These are phyloP conservation scores for Lates japonicus DNA, from an alignment of 2,797 vertebrate species.

Conservation along the genomic window DNA sequence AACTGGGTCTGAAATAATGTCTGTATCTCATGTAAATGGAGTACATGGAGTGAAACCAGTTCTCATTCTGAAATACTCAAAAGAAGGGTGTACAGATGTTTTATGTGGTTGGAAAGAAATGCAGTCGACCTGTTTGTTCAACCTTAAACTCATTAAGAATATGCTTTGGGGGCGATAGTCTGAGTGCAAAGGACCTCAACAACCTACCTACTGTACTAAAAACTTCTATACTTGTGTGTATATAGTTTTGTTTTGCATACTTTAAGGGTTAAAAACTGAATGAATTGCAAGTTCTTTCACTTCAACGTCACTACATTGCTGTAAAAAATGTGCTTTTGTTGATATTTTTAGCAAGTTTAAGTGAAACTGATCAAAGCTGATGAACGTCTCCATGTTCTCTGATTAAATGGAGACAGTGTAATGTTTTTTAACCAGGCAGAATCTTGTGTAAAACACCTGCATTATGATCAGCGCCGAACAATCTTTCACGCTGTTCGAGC, in stretches of 20 bases:
- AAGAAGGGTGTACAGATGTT: neutral
- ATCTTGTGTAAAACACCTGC: constrained; percentile 10
- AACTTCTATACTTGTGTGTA: no score
- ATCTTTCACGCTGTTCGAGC: constrained; percentile 1
- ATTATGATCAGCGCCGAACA: neutral
- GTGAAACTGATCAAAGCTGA: neutral
- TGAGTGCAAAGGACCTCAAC: no score
- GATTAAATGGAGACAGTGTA: neutral
- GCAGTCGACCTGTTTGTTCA: neutral
- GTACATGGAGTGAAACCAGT: neutral
- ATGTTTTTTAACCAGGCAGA: neutral
- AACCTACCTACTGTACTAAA: no score
- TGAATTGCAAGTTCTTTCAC: no score
- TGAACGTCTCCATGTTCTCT: neutral
- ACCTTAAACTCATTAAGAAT: no score
- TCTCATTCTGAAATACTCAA: neutral
- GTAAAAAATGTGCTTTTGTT: neutral
- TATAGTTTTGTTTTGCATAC: neutral
- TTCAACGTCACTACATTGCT: neutral
- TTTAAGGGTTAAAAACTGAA: neutral
- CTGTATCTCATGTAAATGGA: neutral
- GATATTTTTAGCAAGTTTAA: neutral
- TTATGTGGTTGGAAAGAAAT: neutral
- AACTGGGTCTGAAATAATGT: neutral
- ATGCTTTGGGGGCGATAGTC: no score